These are phyloP conservation scores for Aythya baeri DNA, from an alignment of 2,113 vertebrate species.

Conservation along the genomic window DNA sequence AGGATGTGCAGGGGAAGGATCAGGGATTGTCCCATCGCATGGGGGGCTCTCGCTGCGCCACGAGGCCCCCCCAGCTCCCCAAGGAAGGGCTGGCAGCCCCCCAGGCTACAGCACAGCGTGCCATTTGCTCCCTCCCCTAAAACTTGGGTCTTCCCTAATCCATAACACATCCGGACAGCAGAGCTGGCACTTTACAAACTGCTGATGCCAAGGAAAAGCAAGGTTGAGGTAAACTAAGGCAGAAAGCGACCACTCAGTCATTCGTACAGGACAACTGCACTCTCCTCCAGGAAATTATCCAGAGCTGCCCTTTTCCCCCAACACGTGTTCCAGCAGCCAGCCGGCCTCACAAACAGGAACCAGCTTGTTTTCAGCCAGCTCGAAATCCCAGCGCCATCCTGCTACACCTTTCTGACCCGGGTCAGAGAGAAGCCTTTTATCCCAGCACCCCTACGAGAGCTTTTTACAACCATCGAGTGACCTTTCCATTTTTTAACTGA, in stretches of 20 bases:
- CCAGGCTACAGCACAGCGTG: accelerated
- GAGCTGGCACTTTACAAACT: not conserved
- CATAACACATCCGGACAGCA: not conserved
- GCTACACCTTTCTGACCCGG: not conserved
- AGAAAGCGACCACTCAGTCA: not conserved
- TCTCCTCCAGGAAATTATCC: not conserved
- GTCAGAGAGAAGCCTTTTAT: not conserved
- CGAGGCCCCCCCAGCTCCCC: accelerated
- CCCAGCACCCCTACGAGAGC: not conserved
- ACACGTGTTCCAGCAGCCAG: not conserved
- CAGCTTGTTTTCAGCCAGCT: not conserved
- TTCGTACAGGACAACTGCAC: not conserved
- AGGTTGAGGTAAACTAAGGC: not conserved
- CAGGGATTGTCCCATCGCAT: accelerated
- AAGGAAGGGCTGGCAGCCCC: not conserved
- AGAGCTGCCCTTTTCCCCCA: not conserved
- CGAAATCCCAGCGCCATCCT: not conserved
- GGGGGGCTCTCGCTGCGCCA: not conserved
- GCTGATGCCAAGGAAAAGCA: not conserved
- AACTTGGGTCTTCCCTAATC: not conserved
- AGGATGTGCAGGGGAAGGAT: not conserved
- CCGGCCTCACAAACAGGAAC: not conserved
- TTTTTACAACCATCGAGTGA: not conserved
- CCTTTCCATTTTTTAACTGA: not conserved
- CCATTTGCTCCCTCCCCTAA: not conserved